Percentiles rank a stretch among this genome's conserved stretches.
These are phyloP conservation scores for Amblyraja radiata DNA, from an alignment of 2,797 vertebrate species.

Conservation along the genomic window DNA sequence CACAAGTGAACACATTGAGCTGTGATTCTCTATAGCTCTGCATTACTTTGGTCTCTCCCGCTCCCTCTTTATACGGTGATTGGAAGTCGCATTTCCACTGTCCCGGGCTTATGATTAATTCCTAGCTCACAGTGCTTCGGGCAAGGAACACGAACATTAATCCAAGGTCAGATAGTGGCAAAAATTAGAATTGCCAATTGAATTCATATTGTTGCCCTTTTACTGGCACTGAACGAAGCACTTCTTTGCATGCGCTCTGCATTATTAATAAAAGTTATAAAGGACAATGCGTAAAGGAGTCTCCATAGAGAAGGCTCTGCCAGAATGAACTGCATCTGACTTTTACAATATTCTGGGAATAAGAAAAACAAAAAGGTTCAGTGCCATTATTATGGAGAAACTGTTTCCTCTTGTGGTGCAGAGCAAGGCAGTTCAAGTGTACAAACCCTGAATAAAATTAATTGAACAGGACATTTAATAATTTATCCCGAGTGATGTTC, in stretches of 20 bases:
- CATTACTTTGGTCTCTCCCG: background rate
- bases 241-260: background rate
- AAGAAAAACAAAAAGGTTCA: background rate
- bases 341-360: background rate
- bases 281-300: background rate
- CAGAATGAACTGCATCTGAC: background rate
- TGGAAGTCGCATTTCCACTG: slow-evolving; percentile 12
- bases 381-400: too few species aligned
- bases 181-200: slow-evolving; percentile 33
- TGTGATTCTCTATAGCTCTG: background rate
- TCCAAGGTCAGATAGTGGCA: slow-evolving; percentile 30
- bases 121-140: background rate
- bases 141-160: slow-evolving; percentile 16
- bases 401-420: background rate
- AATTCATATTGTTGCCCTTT: slow-evolving; percentile 1
- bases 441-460: background rate
- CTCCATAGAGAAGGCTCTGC: background rate
- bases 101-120: background rate
- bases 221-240: background rate
- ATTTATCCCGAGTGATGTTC: background rate
- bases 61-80: background rate
- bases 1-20: background rate
- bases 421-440: background rate
- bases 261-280: background rate
- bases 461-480: background rate